Base-by-base conservation (phyloP, 2,888 invertebrate species). In the Brachyptera risi region DNA sequence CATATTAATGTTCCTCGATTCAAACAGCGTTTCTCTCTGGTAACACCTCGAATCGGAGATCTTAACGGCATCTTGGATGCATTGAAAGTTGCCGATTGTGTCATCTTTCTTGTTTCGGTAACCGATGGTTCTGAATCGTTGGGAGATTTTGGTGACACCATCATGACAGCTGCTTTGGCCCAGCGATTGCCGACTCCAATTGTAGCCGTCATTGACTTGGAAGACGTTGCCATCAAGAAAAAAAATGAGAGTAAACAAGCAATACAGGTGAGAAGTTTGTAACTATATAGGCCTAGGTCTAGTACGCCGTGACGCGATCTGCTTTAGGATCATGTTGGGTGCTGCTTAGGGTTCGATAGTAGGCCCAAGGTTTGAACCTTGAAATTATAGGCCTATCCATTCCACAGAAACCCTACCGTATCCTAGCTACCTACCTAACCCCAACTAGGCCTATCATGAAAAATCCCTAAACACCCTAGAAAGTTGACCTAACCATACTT, bases 41-140 rank as follows among this genome's bases (percentile, higher is more conserved):
- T 92, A 37, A 78, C 83, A 7, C 91, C 94, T 13, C 83, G 86
- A 64, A 74, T 82, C 17, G 86, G 87, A 17, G 86, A 91, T 74
- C 82, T 92, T 42, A 83, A 88, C 72, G 84, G 84, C 23, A 76
- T 87, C 3, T 75, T 95, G 59, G 95, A 95, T 78, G 81, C 87
- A n/a, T 76, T 90, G 1, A 95, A 94, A 80, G 85, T 94, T 4
- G 87, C 92, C 23, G 95, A 96, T 72, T 90, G 90, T 1, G 83
- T 92, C 1, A 71, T 97, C 2, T 85, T 93, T 72, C 74, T 96
- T 7, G 81, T 90, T 44, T 90, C 91, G 1, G 86, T 88, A 0
- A 73, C 75, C 62, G 74, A 77, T 51, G 64, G 61, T 13, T 82
- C 86, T 66, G 85, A 87, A 65, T 79, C 88, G 1, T 80, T 92